A percentile compares a stretch with the other conserved stretches of the same genome.
Evolutionary conservation across 2,797 vertebrate species (phyloP).

Genomic region (Cyprinella venusta): DNA sequence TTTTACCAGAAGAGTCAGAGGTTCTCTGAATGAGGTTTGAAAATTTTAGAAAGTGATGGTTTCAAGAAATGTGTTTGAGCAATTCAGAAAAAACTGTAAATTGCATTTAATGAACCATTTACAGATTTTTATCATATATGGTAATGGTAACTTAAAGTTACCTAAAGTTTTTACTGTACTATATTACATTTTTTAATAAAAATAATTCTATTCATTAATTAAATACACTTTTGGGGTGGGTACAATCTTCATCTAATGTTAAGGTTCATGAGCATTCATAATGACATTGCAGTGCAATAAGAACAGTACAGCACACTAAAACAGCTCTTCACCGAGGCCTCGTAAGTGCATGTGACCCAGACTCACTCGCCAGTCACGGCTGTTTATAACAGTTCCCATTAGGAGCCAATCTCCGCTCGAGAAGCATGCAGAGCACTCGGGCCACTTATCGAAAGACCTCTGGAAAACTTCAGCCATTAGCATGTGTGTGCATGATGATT

Average conservation of each 20-base stretch:
- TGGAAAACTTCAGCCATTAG: conserved; percentile 60
- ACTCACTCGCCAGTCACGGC: conserved; percentile 20
- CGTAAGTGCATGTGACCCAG: conserved; percentile 23
- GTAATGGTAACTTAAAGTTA: not conserved
- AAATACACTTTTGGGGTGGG: not conserved
- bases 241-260: not conserved
- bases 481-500: conserved; percentile 54
- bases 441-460: conserved; percentile 54
- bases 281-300: not conserved
- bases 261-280: conserved; percentile 12
- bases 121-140: not conserved
- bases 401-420: conserved; percentile 21
- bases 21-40: too few species aligned
- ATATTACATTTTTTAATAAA: too few species aligned
- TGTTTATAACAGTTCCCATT: conserved; percentile 45
- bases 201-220: not conserved
- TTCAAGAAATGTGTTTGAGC: too few species aligned
- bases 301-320: conserved; percentile 17
- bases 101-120: not conserved
- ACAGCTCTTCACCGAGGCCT: conserved; percentile 19
- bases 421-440: conserved; percentile 34
- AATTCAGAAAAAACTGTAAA: not conserved
- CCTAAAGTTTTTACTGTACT: not conserved
- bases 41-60: too few species aligned
- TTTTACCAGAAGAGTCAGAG: too few species aligned